These are phyloP conservation scores for Amorpha juglandis DNA, from an alignment of 2,888 invertebrate species.

Conservation along the genomic window DNA sequence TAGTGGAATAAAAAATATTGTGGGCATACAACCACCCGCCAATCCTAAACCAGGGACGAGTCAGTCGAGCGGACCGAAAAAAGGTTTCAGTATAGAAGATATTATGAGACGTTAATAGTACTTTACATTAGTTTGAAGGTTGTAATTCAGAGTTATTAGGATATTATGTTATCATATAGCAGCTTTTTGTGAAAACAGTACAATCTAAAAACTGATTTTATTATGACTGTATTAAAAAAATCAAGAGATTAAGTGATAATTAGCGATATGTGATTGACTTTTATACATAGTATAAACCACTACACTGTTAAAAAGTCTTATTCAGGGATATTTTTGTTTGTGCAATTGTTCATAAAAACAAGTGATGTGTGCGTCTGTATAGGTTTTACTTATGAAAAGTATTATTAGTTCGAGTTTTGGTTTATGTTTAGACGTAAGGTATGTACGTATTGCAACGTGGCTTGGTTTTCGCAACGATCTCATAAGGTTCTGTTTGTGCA, in stretches of 20 bases:
- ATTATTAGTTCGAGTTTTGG: constrained; percentile 74
- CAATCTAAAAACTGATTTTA: neutral
- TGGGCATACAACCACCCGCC: constrained; percentile 76
- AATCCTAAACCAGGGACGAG: constrained; percentile 83
- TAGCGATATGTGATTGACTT: neutral
- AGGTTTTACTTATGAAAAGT: constrained; percentile 63
- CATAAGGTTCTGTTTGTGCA: constrained; percentile 83
- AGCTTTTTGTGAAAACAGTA: neutral
- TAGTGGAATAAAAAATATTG: constrained; percentile 79
- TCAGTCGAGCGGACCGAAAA: constrained; percentile 87
- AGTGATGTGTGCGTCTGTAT: constrained; percentile 31
- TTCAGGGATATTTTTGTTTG: neutral
- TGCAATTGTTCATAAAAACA: neutral
- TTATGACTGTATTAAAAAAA: neutral
- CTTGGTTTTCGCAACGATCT: constrained; percentile 85
- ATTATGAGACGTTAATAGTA: constrained; percentile 91
- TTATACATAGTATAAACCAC: too few relatives aligned
- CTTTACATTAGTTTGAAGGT: constrained; percentile 21
- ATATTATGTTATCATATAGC: constrained; percentile 7
- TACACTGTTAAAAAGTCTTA: too few relatives aligned
- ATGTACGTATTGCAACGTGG: constrained; percentile 61
- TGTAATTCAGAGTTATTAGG: constrained; percentile 30
- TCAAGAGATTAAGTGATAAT: neutral
- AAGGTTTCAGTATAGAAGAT: constrained; percentile 95
- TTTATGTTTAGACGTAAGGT: constrained; percentile 28